Evolutionary conservation across 2,797 vertebrate genomes (phyloP).

Genomic region (Sebastes glaucus): DNA sequence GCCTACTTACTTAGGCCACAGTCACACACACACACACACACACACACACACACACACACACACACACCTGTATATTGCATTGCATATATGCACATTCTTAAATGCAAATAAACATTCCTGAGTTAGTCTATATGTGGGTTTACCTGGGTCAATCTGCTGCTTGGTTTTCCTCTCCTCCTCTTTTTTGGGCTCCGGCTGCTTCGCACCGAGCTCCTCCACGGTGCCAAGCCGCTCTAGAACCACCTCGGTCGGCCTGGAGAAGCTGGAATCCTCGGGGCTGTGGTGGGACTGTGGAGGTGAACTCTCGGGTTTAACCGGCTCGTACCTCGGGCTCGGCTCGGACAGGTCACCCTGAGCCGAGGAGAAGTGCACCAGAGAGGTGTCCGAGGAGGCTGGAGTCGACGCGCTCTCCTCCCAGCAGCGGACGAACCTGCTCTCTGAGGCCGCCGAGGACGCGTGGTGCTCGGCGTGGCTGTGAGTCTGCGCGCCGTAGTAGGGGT

Average conservation of each 20-base stretch:
- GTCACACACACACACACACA: constrained; percentile 26
- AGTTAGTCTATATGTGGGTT: constrained; percentile 18
- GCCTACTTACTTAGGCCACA: constrained; percentile 66
- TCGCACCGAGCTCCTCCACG: constrained; percentile 85
- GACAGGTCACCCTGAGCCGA: constrained; percentile 64
- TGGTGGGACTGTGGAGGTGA: constrained; percentile 57
- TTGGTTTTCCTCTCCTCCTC: constrained; percentile 60
- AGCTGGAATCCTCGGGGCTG: constrained; percentile 83
- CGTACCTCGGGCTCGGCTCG: constrained; percentile 73
- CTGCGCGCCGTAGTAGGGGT: constrained; percentile 70
- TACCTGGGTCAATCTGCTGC: constrained; percentile 64
- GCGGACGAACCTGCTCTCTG: constrained; percentile 88
- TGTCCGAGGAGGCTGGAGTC: constrained; percentile 63
- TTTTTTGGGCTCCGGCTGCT: constrained; percentile 69
- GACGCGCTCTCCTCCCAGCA: constrained; percentile 86
- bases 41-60: constrained; percentile 15
- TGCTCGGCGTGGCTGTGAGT: constrained; percentile 75
- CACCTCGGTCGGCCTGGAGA: constrained; percentile 85
- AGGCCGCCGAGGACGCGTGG: constrained; percentile 82
- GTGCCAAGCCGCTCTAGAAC: constrained; percentile 89
- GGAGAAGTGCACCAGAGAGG: constrained; percentile 57
- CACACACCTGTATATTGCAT: constrained; percentile 46
- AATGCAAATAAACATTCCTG: constrained; percentile 56
- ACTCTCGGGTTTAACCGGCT: constrained; percentile 87
- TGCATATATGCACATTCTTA: constrained; percentile 12